Evolutionary conservation across 2,113 vertebrate genomes (phyloP).

Genomic region (Dunckerocampus dactyliophorus): DNA sequence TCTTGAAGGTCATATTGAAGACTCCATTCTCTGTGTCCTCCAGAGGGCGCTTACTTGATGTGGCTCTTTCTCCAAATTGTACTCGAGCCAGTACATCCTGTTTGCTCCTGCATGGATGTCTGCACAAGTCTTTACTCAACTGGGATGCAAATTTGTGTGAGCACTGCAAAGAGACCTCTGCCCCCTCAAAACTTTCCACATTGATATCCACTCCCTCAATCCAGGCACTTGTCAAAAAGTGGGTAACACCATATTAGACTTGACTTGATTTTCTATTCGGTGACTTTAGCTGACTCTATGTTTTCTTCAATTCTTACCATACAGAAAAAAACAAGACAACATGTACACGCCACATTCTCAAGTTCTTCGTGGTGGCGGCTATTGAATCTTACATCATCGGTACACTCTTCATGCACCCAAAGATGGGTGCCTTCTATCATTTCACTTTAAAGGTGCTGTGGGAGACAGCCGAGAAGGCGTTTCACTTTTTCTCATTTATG

Average conservation of each 20-base stretch:
- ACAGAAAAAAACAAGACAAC: constrained; percentile 26
- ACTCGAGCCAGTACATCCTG: constrained; percentile 24
- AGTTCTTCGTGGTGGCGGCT: no score
- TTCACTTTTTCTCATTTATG: background rate
- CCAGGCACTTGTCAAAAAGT: constrained; percentile 14
- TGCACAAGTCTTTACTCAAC: constrained; percentile 52
- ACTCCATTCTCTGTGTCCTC: constrained; percentile 18
- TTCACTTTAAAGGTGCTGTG: background rate
- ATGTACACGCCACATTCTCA: constrained; percentile 31
- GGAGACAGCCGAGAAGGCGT: background rate
- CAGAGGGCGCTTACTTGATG: constrained; percentile 17
- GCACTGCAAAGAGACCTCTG: constrained; percentile 34
- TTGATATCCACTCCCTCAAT: background rate
- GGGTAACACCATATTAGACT: background rate
- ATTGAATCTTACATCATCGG: no score
- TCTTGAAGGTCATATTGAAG: constrained; percentile 41
- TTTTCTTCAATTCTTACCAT: constrained; percentile 32
- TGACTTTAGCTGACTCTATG: background rate
- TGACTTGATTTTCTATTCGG: no score
- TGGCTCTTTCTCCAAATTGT: rapidly evolving
- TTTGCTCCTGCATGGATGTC: background rate
- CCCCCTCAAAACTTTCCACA: constrained; percentile 16
- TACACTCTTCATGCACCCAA: no score
- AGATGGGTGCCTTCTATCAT: no score
- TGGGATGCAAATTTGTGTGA: constrained; percentile 2